Conservation (phyloP, 92 coral and sea anemone genomes). For the Pocillopora meandrina region DNA sequence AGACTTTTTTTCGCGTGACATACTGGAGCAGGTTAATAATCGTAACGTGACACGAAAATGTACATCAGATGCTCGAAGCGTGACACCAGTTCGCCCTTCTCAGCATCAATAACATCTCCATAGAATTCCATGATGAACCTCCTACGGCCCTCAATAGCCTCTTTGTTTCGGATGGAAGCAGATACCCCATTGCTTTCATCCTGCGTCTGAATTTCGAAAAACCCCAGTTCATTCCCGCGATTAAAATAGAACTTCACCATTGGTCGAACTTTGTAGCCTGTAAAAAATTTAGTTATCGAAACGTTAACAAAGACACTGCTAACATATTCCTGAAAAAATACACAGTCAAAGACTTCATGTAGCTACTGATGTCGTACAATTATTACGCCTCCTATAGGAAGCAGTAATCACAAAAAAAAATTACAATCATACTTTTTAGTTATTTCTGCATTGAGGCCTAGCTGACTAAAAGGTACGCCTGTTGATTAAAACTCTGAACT, state of each 20-base stretch:
- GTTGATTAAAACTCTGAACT: no score
- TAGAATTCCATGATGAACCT: constrained; percentile 50
- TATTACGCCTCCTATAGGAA: no score
- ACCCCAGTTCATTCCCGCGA: constrained; percentile 43
- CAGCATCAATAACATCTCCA: constrained; percentile 57
- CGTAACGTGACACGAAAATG: constrained; percentile 55
- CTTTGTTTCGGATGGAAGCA: constrained; percentile 39
- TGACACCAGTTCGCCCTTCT: constrained; percentile 50
- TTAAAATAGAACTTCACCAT: constrained; percentile 51
- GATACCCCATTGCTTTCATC: constrained; percentile 18
- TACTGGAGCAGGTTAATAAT: constrained; percentile 16
- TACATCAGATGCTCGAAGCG: constrained; percentile 63
- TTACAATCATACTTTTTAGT: no score
- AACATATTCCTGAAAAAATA: no score
- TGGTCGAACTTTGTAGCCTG: constrained; percentile 61
- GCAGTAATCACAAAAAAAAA: no score
- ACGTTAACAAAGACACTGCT: no score
- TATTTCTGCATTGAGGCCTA: no score
- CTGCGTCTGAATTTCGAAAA: constrained; percentile 47
- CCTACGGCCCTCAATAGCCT: constrained; percentile 29
- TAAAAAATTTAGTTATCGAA: neutral
- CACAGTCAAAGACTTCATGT: no score
- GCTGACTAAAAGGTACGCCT: no score
- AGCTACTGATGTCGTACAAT: no score
- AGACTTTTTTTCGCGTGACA: neutral